Conservation (phyloP, 2,113 vertebrate species). For the Orientallactaga bullata region DNA sequence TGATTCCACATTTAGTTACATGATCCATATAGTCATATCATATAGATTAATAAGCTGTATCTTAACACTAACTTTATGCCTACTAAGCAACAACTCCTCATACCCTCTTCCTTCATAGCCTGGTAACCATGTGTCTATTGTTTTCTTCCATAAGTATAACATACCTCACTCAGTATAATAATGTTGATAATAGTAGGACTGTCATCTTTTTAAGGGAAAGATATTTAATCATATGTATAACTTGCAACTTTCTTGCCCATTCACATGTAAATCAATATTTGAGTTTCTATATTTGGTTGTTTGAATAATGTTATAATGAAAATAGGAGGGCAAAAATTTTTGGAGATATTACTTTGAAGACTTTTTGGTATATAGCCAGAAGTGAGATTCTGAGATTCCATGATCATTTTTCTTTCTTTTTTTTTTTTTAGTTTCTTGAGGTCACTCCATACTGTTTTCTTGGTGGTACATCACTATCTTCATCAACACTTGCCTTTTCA, state of each 20-base stretch:
- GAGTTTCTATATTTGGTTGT: background rate
- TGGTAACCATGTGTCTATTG: background rate
- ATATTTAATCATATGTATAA: background rate
- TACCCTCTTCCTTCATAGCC: rapidly evolving
- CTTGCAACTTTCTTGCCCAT: background rate
- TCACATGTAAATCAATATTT: background rate
- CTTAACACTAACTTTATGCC: background rate
- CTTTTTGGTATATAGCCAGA: background rate
- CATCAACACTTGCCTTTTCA: background rate
- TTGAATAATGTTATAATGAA: background rate
- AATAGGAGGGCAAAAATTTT: background rate
- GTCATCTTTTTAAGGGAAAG: background rate
- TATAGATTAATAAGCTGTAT: background rate
- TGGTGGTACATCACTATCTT: background rate
- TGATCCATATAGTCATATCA: background rate
- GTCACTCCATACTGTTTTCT: rapidly evolving
- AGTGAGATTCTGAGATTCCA: background rate
- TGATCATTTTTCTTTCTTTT: background rate
- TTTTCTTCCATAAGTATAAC: background rate
- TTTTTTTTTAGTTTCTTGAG: background rate
- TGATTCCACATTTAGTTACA: background rate
- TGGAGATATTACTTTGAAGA: background rate
- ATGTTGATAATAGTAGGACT: background rate
- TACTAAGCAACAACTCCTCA: background rate
- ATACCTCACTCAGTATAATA: background rate